A percentile compares a stretch with the other conserved stretches of the same genome.
Conservation (phyloP, 2,113 vertebrate species). For the Hemichromis elongatus region DNA sequence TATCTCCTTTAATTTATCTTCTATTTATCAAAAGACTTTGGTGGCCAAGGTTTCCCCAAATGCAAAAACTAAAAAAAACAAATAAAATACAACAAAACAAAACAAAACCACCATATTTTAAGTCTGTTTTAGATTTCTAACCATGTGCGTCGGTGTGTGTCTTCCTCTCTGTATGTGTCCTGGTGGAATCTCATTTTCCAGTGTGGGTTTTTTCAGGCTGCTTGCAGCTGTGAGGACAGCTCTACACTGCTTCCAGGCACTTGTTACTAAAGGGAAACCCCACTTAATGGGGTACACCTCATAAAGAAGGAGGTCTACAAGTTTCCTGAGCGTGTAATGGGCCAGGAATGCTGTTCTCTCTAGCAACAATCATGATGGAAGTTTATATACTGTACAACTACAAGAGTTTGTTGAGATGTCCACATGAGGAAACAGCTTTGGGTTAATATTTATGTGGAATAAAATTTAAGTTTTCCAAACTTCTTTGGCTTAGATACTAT, state of each 20-base stretch:
- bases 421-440: background rate
- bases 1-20: background rate
- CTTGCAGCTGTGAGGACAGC: slow-evolving; percentile 8
- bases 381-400: background rate
- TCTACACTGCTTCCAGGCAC: background rate
- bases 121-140: background rate
- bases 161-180: background rate
- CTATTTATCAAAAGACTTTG: background rate
- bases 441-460: background rate
- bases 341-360: background rate
- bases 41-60: background rate
- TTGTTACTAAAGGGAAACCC: slow-evolving; percentile 48
- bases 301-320: background rate
- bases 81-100: rapidly evolving
- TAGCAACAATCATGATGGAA: background rate
- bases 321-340: background rate
- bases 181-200: slow-evolving; percentile 31
- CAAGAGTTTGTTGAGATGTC: background rate
- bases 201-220: slow-evolving; percentile 46
- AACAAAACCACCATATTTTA: background rate
- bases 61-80: rapidly evolving
- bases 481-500: background rate
- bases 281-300: slow-evolving; percentile 24
- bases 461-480: background rate
- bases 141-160: background rate